These are phyloP conservation scores for Rhipidura dahli DNA, from an alignment of 2,113 vertebrate species.

Conservation along the genomic window DNA sequence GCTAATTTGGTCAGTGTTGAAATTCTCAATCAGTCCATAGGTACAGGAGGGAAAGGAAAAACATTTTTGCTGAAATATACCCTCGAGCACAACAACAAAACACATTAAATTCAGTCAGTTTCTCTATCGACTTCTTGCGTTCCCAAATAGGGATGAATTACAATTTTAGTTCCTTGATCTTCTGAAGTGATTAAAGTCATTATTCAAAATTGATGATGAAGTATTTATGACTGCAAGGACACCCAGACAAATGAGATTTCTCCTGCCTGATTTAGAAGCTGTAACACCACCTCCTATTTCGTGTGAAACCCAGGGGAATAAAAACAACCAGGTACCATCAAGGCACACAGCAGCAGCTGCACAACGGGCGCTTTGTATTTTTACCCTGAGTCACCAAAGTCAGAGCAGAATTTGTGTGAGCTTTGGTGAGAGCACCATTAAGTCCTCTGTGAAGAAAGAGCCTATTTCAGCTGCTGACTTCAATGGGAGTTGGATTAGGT, in stretches of 20 bases:
- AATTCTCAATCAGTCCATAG: not conserved
- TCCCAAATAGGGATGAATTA: not conserved
- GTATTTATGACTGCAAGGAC: not conserved
- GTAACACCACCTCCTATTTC: not conserved
- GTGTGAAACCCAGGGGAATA: not conserved
- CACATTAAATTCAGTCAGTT: not conserved
- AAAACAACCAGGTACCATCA: accelerated
- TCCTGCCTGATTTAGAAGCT: not conserved
- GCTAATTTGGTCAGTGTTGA: not conserved
- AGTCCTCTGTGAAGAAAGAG: not conserved
- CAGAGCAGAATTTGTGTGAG: not conserved
- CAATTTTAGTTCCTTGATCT: not conserved
- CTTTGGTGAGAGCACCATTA: not conserved
- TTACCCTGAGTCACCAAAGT: not conserved
- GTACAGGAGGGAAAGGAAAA: not conserved
- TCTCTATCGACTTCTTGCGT: not conserved
- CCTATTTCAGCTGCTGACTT: not conserved
- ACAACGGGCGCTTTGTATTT: not conserved
- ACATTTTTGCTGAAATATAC: not conserved
- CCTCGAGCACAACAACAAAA: not conserved
- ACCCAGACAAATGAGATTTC: not conserved
- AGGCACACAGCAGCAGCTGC: not conserved
- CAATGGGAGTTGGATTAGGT: not conserved
- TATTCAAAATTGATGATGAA: not conserved
- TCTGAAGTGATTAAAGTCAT: not conserved